phyloP scores from a whole-genome alignment of 2,113 vertebrate genomes.

The Phylloscopus trochiloides region DNA sequence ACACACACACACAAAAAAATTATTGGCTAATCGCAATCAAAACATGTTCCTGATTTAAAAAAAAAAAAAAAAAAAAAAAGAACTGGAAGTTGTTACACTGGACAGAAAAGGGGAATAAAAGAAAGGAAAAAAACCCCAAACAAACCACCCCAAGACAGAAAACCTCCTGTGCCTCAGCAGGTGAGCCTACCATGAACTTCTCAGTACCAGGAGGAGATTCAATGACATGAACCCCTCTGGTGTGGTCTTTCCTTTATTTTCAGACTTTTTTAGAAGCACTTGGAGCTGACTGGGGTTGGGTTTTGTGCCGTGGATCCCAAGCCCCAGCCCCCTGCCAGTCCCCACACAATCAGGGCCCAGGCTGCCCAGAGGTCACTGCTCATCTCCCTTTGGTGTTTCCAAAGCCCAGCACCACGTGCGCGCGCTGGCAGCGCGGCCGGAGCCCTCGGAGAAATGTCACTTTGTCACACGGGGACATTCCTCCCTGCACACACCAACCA shows the following conservation, averaged over 20 bases:
- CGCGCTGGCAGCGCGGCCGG: not conserved
- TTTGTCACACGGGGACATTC: not conserved
- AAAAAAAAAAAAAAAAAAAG: not conserved
- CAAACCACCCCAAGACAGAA: not conserved
- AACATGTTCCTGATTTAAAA: not conserved
- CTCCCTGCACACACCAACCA: not conserved
- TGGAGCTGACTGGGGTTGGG: not conserved
- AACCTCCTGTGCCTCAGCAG: not conserved
- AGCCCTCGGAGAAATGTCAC: not conserved
- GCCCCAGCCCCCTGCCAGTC: no score
- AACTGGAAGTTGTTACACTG: not conserved
- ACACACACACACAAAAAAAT: not conserved
- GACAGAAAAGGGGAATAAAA: not conserved
- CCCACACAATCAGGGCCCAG: not conserved
- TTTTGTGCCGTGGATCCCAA: not conserved
- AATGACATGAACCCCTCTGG: not conserved
- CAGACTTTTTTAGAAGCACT: not conserved
- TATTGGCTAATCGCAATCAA: not conserved
- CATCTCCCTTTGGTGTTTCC: not conserved
- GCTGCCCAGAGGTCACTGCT: not conserved
- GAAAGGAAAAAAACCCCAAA: not conserved
- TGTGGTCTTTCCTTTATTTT: not conserved
- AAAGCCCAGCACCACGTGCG: not conserved
- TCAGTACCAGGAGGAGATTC: not conserved
- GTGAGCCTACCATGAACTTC: not conserved